Evolutionary conservation across 2,888 invertebrate species (phyloP), one percentile per base, ranked within the genome.

Genomic region (Sthenelais limicola): DNA sequence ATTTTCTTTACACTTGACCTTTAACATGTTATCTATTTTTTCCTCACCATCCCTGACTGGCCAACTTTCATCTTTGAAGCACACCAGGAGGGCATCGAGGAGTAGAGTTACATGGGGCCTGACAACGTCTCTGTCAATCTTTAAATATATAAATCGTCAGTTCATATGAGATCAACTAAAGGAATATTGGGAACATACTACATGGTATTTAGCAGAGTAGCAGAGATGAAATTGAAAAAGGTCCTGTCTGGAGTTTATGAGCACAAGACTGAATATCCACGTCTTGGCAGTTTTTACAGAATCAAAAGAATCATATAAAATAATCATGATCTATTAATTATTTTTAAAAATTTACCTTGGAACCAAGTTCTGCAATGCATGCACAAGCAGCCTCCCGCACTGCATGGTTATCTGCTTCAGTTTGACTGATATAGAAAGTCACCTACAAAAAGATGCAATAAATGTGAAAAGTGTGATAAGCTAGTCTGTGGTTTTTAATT

Each of bases 1-100:
- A n/a, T n/a, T n/a, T n/a, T n/a, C n/a, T n/a, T n/a, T n/a, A n/a
- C n/a, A n/a, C n/a, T n/a, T n/a, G n/a, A n/a, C n/a, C n/a, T n/a
- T n/a, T n/a, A n/a, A n/a, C n/a, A n/a, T n/a, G n/a, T n/a, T n/a
- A n/a, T n/a, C n/a, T 3, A 26, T 54, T 7, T 12, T 3, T 49
- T 4, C 21, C 83, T 82, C 81, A 90, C 90, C 89, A 86, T 91
- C 90, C 80, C 90, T 81, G 21, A 90, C 90, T 72, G 90, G 90
- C 90, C 90, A 91, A 79, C 89, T 90, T 68, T 90, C 89, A 84
- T 91, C 90, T 77, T 86, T 85, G 80, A 90, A 90, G 78, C 90
- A 90, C 1, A 85, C 81, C 24, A 90, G 78, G 18, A 91, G 82
- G 1, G 90, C 88, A 62, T 88, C 85, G 51, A 90, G 79, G 7